Evolutionary conservation across 2,888 invertebrate species (phyloP).

Genomic region (Ochropleura leucogaster): DNA sequence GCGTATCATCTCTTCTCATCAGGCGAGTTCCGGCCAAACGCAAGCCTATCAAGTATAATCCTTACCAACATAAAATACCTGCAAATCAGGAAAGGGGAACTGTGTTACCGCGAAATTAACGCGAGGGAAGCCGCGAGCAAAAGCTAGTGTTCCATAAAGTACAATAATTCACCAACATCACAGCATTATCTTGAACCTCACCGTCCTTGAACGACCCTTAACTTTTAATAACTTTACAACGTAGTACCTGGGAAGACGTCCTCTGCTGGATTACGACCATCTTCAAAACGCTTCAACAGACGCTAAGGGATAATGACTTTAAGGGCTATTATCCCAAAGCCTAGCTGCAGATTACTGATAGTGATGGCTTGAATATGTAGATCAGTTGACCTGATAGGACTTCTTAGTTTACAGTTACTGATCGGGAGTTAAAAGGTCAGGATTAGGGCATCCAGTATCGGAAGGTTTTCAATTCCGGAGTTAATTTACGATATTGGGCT

Average conservation of each 20-base stretch:
- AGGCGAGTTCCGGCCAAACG: too few species aligned
- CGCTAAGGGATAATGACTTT: conserved; percentile 1
- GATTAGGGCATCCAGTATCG: too few species aligned
- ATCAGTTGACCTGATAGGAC: background rate
- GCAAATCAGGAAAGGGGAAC: too few species aligned
- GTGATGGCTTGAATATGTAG: conserved; percentile 2
- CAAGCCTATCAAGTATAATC: too few species aligned
- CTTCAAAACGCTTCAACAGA: conserved; percentile 8
- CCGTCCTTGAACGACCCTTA: background rate
- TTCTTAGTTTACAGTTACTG: background rate
- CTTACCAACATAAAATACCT: too few species aligned
- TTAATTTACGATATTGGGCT: too few species aligned
- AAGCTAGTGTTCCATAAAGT: background rate
- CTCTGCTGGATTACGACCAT: conserved; percentile 6
- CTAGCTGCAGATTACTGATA: background rate
- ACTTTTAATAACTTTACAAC: conserved; percentile 23
- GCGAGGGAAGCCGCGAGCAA: too few species aligned
- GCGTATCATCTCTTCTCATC: too few species aligned
- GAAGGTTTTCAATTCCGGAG: too few species aligned
- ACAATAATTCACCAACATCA: background rate
- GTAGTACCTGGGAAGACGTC: conserved; percentile 1
- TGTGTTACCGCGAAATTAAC: too few species aligned
- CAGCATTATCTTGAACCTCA: background rate
- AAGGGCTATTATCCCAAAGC: conserved; percentile 3
- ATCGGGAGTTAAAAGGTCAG: background rate